A percentile compares a stretch with the other conserved stretches of the same genome.
Evolutionary conservation across 2,797 vertebrate species (phyloP).

Genomic region (Poeciliopsis gracilis): DNA sequence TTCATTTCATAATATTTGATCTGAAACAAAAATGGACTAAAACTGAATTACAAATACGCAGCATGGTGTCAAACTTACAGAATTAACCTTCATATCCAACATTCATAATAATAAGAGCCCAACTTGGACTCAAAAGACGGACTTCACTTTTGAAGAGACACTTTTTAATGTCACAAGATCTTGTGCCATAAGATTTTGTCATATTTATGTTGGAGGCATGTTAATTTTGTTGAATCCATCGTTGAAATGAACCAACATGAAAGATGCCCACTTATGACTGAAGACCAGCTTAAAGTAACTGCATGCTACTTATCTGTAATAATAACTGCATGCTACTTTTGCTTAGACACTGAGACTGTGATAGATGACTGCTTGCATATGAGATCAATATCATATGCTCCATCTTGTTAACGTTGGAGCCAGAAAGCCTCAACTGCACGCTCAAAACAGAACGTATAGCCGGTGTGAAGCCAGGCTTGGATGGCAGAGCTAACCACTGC

Average conservation of each 20-base stretch:
- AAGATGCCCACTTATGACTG: not conserved
- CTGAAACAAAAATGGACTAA: not conserved
- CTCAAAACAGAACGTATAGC: not conserved
- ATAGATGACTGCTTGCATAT: not conserved
- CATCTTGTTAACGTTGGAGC: not conserved
- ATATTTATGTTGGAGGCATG: not conserved
- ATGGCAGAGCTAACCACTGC: not conserved
- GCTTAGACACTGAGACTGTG: not conserved
- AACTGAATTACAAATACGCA: not conserved
- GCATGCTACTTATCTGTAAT: too few species aligned
- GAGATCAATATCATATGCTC: not conserved
- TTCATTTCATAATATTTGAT: not conserved
- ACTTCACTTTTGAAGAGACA: not conserved
- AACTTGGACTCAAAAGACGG: not conserved
- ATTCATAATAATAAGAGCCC: not conserved
- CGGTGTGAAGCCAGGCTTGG: not conserved
- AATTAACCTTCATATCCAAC: not conserved
- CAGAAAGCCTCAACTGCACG: not conserved
- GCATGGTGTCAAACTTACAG: not conserved
- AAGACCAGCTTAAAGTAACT: too few species aligned
- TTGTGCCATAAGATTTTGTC: not conserved
- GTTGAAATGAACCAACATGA: not conserved
- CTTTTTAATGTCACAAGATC: not conserved
- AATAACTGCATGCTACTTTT: not conserved
- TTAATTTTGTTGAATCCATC: not conserved